A percentile compares a stretch with the other conserved stretches of the same genome.
phyloP scores from a whole-genome alignment of 1,140 invertebrate genomes.

The Hycleus cichorii region DNA sequence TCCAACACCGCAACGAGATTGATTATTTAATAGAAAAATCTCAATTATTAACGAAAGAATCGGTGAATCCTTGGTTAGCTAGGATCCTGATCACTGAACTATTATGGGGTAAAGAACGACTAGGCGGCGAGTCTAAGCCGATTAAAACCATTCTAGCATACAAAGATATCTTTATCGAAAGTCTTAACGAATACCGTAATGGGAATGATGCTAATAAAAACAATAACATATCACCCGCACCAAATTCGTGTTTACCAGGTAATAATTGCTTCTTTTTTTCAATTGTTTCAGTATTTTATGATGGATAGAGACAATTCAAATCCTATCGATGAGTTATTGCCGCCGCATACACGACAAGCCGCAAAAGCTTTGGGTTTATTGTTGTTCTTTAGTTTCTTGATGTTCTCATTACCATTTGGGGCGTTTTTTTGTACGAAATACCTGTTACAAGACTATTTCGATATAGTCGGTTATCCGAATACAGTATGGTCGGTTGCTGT shows the following conservation, averaged over 20 bases:
- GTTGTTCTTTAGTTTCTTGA: slow-evolving; percentile 68
- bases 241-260: too few relatives aligned
- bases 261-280: too few relatives aligned
- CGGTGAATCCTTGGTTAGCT: slow-evolving; percentile 62
- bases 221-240: slow-evolving; percentile 30
- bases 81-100: slow-evolving; percentile 73
- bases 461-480: slow-evolving; percentile 51
- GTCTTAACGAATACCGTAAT: slow-evolving; percentile 28
- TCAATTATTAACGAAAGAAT: slow-evolving; percentile 58
- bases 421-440: slow-evolving; percentile 63
- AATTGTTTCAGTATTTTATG: neutral
- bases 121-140: slow-evolving; percentile 61
- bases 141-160: slow-evolving; percentile 59
- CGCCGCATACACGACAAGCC: slow-evolving; percentile 42
- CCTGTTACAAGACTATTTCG: slow-evolving; percentile 53
- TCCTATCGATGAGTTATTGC: slow-evolving; percentile 35
- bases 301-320: neutral
- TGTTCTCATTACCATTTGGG: slow-evolving; percentile 74
- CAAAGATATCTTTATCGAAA: slow-evolving; percentile 47
- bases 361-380: slow-evolving; percentile 53
- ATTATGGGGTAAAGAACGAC: slow-evolving; percentile 67
- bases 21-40: slow-evolving; percentile 55
- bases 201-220: slow-evolving; percentile 37
- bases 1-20: slow-evolving; percentile 58
- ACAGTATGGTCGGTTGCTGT: slow-evolving; percentile 67